Conservation (phyloP, 2,888 invertebrate genomes). For the Cheilosia scutellata region DNA sequence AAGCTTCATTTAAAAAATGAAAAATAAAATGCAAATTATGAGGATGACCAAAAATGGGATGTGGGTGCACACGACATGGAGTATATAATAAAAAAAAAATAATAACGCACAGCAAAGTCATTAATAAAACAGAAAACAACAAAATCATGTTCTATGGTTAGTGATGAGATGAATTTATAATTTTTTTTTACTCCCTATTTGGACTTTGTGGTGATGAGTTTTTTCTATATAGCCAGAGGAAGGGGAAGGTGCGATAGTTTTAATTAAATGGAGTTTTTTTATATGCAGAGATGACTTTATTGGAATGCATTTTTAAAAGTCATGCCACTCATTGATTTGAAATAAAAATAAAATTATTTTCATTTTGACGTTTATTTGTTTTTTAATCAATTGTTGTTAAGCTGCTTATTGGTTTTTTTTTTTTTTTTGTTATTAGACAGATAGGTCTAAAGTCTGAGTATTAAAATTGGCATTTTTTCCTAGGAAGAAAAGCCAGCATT, state of each 20-base stretch:
- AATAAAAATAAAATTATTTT: no score
- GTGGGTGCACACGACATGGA: slow-evolving; percentile 57
- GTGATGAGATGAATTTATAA: slow-evolving; percentile 63
- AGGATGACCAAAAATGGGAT: slow-evolving; percentile 63
- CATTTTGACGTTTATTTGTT: no score
- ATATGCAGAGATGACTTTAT: no score
- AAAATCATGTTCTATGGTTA: slow-evolving; percentile 59
- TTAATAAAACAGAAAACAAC: slow-evolving; percentile 53
- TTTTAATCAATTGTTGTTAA: no score
- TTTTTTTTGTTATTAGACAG: no score
- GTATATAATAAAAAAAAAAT: background rate
- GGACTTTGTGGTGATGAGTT: slow-evolving; percentile 23
- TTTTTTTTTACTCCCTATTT: slow-evolving; percentile 27
- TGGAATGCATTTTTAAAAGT: no score
- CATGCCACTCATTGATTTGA: no score
- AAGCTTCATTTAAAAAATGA: slow-evolving; percentile 31
- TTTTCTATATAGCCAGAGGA: background rate
- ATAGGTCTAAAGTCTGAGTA: no score
- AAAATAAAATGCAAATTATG: slow-evolving; percentile 63
- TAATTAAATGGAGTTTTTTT: no score
- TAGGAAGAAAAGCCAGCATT: no score
- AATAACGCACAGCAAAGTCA: slow-evolving; percentile 44
- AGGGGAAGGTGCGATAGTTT: background rate
- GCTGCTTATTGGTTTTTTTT: no score
- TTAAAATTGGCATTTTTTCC: no score